Evolutionary conservation across 2,797 vertebrate genomes (phyloP).

Genomic region (Carcharodon carcharias): DNA sequence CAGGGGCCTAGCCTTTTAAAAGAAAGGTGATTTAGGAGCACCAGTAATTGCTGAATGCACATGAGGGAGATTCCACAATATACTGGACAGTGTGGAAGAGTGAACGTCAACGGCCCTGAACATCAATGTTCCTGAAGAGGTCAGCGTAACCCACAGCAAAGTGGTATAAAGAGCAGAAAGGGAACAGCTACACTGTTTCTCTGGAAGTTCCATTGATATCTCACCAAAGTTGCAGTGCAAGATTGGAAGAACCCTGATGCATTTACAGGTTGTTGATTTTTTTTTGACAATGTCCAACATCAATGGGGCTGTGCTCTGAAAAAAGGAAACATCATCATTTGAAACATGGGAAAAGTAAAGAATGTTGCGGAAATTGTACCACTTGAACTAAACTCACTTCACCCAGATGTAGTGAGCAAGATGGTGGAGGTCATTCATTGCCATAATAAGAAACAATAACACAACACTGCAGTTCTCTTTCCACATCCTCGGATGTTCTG

Average conservation of each 20-base stretch:
- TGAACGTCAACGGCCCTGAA: too few relatives aligned
- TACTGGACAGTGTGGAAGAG: too few relatives aligned
- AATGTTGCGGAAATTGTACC: background rate
- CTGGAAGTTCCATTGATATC: background rate
- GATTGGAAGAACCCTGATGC: background rate
- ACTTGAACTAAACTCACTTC: background rate
- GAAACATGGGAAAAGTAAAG: background rate
- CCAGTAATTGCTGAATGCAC: background rate
- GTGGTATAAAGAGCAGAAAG: background rate
- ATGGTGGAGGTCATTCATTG: background rate
- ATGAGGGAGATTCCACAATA: too few relatives aligned
- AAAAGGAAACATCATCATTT: background rate
- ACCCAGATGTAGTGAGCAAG: background rate
- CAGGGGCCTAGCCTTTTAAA: background rate
- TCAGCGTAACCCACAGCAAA: background rate
- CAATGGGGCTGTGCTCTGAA: background rate
- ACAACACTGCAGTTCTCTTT: too few relatives aligned
- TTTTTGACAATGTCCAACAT: background rate
- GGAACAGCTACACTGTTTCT: background rate
- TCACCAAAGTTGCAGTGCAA: background rate
- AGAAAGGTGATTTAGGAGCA: background rate
- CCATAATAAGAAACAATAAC: background rate
- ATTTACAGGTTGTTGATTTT: too few relatives aligned
- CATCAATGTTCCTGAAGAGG: too few relatives aligned
- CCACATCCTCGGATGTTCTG: too few relatives aligned